Evolutionary conservation across 2,113 vertebrate genomes (phyloP), one percentile per base, ranked within the genome.

Genomic region (Calonectris borealis): DNA sequence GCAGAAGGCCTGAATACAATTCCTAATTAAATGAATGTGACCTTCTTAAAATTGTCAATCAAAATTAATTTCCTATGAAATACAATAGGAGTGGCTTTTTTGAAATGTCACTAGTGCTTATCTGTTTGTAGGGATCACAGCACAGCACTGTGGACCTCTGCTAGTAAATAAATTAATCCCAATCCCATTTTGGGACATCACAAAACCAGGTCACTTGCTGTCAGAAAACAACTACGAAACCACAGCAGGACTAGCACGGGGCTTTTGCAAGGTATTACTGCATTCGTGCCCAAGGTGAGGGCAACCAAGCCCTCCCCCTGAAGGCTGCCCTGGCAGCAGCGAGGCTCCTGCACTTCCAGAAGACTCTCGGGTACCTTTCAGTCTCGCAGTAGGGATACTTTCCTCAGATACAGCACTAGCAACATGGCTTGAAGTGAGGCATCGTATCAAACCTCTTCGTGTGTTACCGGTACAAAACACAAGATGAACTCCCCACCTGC

Each of bases 31-130:
- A 86, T 66, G 24, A 83, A 68, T 42, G 51, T 36, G 83, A 58
- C 86, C 83, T 93, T 81, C 94, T 90, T 86, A 34, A 92, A 94
- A 40, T 4, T 71, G 83, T 68, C 92, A 77, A 7, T 88, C 86
- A 93, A 85, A 94, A 82, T 52, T 44, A 58, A 49, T 86, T 86
- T 83, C 44, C 31, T 75, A 22, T 14, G 26, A 62, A 86, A 46
- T 40, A 40, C 12, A 75, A 44, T 0, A 86, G 42, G 48, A 62
- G 44, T 5, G 12, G 8, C 20, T 76, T 58, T 72, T 95, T 11
- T 46, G 0, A 81, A 78, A 51, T 20, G 69, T 8, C 44, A 22
- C 14, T 38, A 14, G 19, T 65, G 17, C 40, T 31, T 29, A 0
- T 31, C 36, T 42, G 10, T 77, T 76, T 70, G n/a, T 16, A 36